phyloP scores from a whole-genome alignment of 2,797 vertebrate genomes.

The Chromobotia macracanthus region DNA sequence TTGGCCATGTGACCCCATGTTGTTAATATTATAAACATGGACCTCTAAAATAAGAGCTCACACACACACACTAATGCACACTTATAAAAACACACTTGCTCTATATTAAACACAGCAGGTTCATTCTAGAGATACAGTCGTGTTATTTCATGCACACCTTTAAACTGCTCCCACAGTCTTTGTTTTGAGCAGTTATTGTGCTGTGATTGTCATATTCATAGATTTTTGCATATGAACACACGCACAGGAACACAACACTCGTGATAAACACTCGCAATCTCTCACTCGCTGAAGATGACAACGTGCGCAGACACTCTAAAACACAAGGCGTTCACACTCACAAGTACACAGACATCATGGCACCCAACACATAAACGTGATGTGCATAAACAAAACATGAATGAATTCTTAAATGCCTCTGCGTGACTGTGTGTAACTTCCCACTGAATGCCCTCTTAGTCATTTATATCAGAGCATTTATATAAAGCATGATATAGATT shows the following conservation, averaged over 20 bases:
- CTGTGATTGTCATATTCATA: background rate
- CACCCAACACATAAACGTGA: background rate
- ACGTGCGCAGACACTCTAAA: slow-evolving; percentile 36
- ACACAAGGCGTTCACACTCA: slow-evolving; percentile 13
- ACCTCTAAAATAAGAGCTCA: background rate
- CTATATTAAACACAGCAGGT: background rate
- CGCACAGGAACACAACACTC: background rate
- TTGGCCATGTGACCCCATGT: slow-evolving; percentile 13
- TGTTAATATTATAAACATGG: slow-evolving; percentile 4
- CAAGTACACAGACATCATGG: slow-evolving; percentile 34
- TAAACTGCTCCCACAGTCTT: background rate
- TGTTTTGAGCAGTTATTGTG: background rate
- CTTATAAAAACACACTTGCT: background rate
- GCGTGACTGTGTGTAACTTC: slow-evolving; percentile 18
- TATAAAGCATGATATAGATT: no score
- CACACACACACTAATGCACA: background rate
- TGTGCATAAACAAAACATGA: background rate
- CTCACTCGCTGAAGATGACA: slow-evolving; percentile 13
- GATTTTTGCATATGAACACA: background rate
- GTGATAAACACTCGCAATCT: background rate
- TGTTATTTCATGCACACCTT: background rate
- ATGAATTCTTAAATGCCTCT: background rate
- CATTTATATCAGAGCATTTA: slow-evolving; percentile 17
- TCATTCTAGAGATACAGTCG: background rate
- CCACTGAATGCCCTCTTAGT: slow-evolving; percentile 38